Evolutionary conservation across 2,888 invertebrate genomes (phyloP), one percentile per base, ranked within the genome.

Genomic region (Odontomyia ornata): DNA sequence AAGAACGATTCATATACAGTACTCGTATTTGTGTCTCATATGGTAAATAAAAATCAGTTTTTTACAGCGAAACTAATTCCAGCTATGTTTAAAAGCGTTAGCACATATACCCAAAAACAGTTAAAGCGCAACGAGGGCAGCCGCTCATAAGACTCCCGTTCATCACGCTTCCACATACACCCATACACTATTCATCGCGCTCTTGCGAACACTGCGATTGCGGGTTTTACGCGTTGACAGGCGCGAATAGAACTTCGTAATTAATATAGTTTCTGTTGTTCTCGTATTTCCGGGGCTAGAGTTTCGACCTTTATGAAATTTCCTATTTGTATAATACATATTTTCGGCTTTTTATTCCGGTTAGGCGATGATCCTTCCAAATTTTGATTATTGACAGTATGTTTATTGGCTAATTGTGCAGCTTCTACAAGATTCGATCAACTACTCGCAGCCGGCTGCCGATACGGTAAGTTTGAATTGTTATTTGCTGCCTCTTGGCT

Each of bases 371-470:
- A 11, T 36, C 75, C 52, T 23, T 36, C 52, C n/a, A 76, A 76
- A 18, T 73, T 71, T 36, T 75, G 78, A 77, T 78, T 78, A 30
- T 76, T 89, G 88, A 88, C 88, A 84, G 88, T 87, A 23, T 75
- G 25, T 15, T 78, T 76, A 87, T 88, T 88, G 84, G n/a, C 64
- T 46, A 43, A 71, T 18, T 77, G 89, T 81, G 91, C 88, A 84
- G 88, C 87, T 30, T 64, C 64, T 85, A 91, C 91, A 52, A 47
- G 47, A 30, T 64, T 64, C 60, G 60, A 25, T 60, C 23, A 4
- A 21, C 67, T 43, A 64, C 89, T 87, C 77, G 91, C 67, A 64
- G 89, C 87, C 77, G 91, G 89, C 81, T 90, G 89, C 89, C 91
- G 91, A 86, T 90, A 91, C 87, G 91, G 73, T 43, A 71, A 75